phyloP scores from a whole-genome alignment of 2,113 vertebrate species.

The Python bivittatus region DNA sequence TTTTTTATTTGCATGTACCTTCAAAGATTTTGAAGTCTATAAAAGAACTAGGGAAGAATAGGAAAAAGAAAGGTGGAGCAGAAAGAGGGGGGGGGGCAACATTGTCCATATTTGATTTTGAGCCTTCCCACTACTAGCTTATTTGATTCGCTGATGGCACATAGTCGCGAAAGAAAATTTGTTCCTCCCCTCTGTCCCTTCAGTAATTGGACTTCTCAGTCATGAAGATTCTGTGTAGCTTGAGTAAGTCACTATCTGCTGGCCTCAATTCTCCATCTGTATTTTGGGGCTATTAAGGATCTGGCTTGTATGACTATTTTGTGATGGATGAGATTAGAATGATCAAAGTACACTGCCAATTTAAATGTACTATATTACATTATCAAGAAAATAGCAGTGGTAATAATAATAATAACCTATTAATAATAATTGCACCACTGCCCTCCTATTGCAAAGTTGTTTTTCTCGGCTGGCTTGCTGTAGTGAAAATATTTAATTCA shows the following conservation, averaged over 20 bases:
- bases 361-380: background rate
- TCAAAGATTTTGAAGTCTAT: background rate
- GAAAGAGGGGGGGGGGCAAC: too few species aligned
- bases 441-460: background rate
- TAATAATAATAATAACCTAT: background rate
- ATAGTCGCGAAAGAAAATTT: background rate
- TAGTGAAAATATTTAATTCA: constrained; percentile 55
- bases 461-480: constrained; percentile 15
- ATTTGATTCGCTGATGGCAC: background rate
- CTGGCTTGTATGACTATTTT: background rate
- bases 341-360: background rate
- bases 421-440: background rate
- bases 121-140: background rate
- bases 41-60: background rate
- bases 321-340: background rate
- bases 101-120: background rate
- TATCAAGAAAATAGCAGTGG: background rate
- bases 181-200: background rate
- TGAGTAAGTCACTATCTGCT: background rate
- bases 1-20: background rate
- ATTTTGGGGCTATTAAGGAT: background rate
- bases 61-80: background rate
- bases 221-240: constrained; percentile 1
- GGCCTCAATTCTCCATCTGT: constrained; percentile 1
- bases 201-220: background rate